Percentiles rank a stretch among this genome's conserved stretches.
Conservation (phyloP, 2,888 invertebrate genomes). For the Dolichomitus sp. region DNA sequence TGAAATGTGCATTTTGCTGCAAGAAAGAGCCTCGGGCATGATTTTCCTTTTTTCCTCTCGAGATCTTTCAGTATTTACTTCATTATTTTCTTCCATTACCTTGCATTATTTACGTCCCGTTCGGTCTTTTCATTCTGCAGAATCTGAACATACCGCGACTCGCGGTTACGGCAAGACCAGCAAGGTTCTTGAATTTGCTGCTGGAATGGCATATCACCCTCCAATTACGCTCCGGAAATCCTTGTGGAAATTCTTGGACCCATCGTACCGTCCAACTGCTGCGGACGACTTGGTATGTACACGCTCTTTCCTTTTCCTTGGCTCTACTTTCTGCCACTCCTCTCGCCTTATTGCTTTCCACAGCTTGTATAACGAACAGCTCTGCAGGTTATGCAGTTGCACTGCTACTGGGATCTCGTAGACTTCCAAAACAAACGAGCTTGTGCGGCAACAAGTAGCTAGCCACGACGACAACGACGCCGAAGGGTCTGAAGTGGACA, state of each 20-base stretch:
- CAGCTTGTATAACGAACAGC: slow-evolving; percentile 11
- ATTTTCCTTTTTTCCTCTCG: not conserved
- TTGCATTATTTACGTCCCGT: slow-evolving; percentile 10
- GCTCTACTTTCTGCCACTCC: not conserved
- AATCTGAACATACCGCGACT: slow-evolving; percentile 9
- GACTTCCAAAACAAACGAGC: slow-evolving; percentile 1
- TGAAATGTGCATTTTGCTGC: not conserved
- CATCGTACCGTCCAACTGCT: not conserved
- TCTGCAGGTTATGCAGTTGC: not conserved
- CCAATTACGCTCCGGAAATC: slow-evolving; percentile 13
- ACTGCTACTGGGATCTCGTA: slow-evolving; percentile 9
- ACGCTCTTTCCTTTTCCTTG: not conserved
- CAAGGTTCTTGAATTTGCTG: slow-evolving; percentile 14
- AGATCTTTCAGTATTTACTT: slow-evolving; percentile 13
- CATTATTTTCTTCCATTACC: not conserved
- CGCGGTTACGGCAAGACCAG: not conserved
- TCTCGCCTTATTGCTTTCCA: slow-evolving; percentile 9
- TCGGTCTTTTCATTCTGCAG: not conserved
- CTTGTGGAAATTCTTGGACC: not conserved
- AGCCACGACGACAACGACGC: slow-evolving; percentile 24
- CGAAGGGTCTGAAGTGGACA: slow-evolving; percentile 25
- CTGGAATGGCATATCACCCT: slow-evolving; percentile 21
- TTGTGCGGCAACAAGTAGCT: slow-evolving; percentile 27
- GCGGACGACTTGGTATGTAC: not conserved
- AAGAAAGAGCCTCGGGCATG: not conserved